Evolutionary conservation across 2,113 vertebrate genomes (phyloP).

Genomic region (Ptilorrhoa leucosticta): DNA sequence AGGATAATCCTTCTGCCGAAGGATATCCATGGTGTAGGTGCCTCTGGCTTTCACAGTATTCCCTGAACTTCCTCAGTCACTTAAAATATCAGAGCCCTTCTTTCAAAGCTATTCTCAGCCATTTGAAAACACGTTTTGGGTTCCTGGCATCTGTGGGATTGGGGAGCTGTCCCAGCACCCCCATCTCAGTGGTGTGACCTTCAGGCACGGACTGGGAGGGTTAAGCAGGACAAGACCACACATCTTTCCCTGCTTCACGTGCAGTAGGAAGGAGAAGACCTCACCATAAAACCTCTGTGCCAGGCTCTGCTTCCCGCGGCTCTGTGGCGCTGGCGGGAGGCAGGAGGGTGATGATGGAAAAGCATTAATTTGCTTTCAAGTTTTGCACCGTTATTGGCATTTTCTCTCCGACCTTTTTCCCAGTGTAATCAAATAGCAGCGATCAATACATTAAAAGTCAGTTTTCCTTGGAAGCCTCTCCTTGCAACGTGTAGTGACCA

Average conservation of each 20-base stretch:
- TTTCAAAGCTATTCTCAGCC: neutral
- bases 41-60: neutral
- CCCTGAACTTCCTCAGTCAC: neutral
- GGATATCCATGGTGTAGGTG: neutral
- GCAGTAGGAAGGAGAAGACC: neutral
- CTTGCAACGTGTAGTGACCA: accelerated
- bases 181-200: neutral
- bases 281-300: accelerated
- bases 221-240: neutral
- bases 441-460: neutral
- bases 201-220: neutral
- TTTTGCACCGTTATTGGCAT: neutral
- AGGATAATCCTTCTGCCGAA: neutral
- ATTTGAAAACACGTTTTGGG: neutral
- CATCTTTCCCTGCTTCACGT: neutral
- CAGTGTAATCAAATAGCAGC: neutral
- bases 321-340: accelerated
- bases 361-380: neutral
- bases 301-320: neutral
- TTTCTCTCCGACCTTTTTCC: neutral
- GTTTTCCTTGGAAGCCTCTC: neutral
- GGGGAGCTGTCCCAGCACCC: neutral
- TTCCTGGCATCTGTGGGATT: neutral
- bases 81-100: neutral
- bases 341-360: accelerated